Base-by-base conservation (phyloP, 1,140 invertebrate genomes). In the Heliothis subflexa region DNA sequence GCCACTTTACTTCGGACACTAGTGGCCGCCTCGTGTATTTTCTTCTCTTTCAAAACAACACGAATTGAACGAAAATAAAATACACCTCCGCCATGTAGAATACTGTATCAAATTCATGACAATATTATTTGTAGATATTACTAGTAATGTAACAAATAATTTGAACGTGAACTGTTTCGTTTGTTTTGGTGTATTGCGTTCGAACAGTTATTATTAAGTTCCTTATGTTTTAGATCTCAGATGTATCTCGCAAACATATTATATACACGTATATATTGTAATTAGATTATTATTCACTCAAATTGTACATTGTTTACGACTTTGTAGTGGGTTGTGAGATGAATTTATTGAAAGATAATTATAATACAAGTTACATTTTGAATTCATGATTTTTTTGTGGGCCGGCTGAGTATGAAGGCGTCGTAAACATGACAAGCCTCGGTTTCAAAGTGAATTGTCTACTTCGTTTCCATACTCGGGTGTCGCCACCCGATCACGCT, bases 271-370 rank as follows among this genome's bases (percentile, higher is more conserved):
- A 73, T 71, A 62, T 79, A 61, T 80, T 79, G 57, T 77, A 77
- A 77, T 83, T 83, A 85, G 78, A 79, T 77, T 82, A 81, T 79
- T 71, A 55, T 57, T 78, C 47, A 73, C 45, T 80, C 81, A 62
- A 76, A 78, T 85, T 89, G 85, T 89, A 90, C 82, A 89, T 85
- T 85, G 83, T 81, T 75, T 83, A 88, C 83, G 81, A 81, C 74
- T 81, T 83, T 78, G 88, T 92, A 89, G 91, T 82, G 85, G 91
- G 91, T 93, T 93, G 92, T 93, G 92, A 93, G 85, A 89, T 86
- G 85, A 89, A 88, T 88, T 86, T 87, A 88, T 83, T 72, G 54
- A 81, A 47, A 71, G 73, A 72, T 71, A 52, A 62, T 70, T 74
- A 76, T 72, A 55, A 72, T 76, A 76, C 73, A 76, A 74, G 55